Evolutionary conservation across 2,888 invertebrate species (phyloP), one percentile per base, ranked within the genome.

Genomic region (Tiliacea aurago): DNA sequence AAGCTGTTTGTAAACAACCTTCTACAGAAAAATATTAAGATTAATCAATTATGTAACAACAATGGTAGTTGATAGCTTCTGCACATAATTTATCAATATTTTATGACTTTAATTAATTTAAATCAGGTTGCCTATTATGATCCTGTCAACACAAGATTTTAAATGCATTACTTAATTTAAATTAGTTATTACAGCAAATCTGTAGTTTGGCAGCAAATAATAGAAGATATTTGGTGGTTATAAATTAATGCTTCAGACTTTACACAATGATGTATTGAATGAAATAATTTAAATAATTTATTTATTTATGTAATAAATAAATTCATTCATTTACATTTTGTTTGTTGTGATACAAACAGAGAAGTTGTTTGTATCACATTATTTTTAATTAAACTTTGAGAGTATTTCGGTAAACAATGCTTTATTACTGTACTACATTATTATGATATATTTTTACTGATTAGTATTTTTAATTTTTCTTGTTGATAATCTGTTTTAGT

Each of bases 101-200:
- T 53, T 53, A 71, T 37, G 18, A 37, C 4, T 51, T 51, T 45
- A 49, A 58, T 66, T 66, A 58, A 55, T 67, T 76, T 49, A 66
- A 81, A 82, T 79, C 11, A 64, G 66, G 28, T 51, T 59, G 47
- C 37, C 59, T 63, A 49, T 33, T 77, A 55, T 58, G 18, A 75
- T 63, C 20, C 66, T 55, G 66, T 75, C 76, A 81, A 63, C 62
- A 81, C 51, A 80, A 13, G 6, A 55, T 66, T 61, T 47, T 15
- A 15, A 66, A 56, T 41, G 37, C 49, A 49, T 73, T n/a, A n/a
- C n/a, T n/a, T 49, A 11, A 66, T 78, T 51, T 41, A 33, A 68
- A 75, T 81, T 28, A 47, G 1, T 47, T 47, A 56, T 47, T 18
- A 45, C 0, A n/a, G 23, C 5, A 28, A 15, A 23, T 75, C n/a